Conservation (phyloP, 2,113 vertebrate genomes). For the Tonatia bakeri region DNA sequence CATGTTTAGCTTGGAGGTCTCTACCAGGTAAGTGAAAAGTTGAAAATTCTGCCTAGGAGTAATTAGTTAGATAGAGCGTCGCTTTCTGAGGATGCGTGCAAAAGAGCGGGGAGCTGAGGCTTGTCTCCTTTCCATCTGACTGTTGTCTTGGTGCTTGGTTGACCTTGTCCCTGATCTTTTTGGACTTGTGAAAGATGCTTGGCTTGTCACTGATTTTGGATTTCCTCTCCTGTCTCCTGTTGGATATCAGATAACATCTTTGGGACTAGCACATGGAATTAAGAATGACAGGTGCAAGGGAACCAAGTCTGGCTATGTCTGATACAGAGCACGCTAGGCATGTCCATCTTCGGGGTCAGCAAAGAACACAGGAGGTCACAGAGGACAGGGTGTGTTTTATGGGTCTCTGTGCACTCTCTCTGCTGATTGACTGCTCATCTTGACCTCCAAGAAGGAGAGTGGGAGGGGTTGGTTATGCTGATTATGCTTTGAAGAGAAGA, state of each 20-base stretch:
- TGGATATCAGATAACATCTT: constrained; percentile 70
- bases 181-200: constrained; percentile 56
- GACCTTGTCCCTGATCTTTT: constrained; percentile 67
- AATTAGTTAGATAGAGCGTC: not conserved
- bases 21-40: constrained; percentile 14
- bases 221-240: constrained; percentile 69
- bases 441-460: not conserved
- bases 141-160: constrained; percentile 32
- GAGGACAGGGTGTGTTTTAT: not conserved
- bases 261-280: constrained; percentile 56
- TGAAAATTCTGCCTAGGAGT: not conserved
- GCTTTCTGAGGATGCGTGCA: not conserved
- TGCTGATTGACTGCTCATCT: not conserved
- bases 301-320: constrained; percentile 46
- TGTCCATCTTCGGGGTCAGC: constrained; percentile 4
- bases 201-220: constrained; percentile 68
- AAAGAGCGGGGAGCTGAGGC: not conserved
- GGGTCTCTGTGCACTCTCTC: constrained; percentile 16
- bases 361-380: constrained; percentile 30
- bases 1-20: not conserved
- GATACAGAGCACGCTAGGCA: not conserved
- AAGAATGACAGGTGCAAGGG: constrained; percentile 69
- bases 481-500: constrained; percentile 8
- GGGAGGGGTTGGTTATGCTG: not conserved
- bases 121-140: not conserved